These are phyloP conservation scores for Lepus townsendii DNA, from an alignment of 2,797 vertebrate genomes.

Conservation along the genomic window DNA sequence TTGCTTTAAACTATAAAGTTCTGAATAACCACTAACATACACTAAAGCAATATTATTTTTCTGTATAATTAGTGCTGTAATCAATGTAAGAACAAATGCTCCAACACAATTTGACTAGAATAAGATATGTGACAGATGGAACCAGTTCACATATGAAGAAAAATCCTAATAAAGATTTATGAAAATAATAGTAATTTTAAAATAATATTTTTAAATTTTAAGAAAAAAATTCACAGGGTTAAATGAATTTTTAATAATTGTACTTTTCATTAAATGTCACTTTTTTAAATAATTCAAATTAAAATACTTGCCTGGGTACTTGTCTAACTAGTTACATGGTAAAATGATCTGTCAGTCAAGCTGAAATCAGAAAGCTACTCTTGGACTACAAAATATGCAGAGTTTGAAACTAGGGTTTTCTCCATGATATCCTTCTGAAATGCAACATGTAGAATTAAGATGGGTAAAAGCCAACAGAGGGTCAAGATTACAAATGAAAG, in stretches of 20 bases:
- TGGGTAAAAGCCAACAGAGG: constrained; percentile 82
- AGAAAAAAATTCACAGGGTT: constrained; percentile 15
- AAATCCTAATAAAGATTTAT: constrained; percentile 53
- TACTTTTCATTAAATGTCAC: constrained; percentile 39
- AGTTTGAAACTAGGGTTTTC: constrained; percentile 15
- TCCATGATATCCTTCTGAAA: constrained; percentile 76
- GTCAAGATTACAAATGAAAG: constrained; percentile 54
- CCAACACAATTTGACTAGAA: not conserved
- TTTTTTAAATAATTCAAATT: constrained; percentile 40
- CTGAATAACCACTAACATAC: constrained; percentile 21
- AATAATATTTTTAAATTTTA: constrained; percentile 23
- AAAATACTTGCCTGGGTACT: not conserved
- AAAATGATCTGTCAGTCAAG: constrained; percentile 21
- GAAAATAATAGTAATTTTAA: not conserved
- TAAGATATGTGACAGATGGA: constrained; percentile 26
- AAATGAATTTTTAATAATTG: constrained; percentile 39
- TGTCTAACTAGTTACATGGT: not conserved
- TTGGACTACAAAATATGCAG: not conserved
- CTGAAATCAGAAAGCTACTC: constrained; percentile 41
- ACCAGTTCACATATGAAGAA: constrained; percentile 16
- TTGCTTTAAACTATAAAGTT: constrained; percentile 60
- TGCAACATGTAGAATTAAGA: constrained; percentile 83
- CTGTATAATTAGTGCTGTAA: not conserved
- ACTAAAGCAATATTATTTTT: constrained; percentile 34
- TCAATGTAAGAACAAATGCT: constrained; percentile 44